Percentiles rank a stretch among this genome's conserved stretches.
Evolutionary conservation across 2,797 vertebrate species (phyloP).

Genomic region (Mus caroli): DNA sequence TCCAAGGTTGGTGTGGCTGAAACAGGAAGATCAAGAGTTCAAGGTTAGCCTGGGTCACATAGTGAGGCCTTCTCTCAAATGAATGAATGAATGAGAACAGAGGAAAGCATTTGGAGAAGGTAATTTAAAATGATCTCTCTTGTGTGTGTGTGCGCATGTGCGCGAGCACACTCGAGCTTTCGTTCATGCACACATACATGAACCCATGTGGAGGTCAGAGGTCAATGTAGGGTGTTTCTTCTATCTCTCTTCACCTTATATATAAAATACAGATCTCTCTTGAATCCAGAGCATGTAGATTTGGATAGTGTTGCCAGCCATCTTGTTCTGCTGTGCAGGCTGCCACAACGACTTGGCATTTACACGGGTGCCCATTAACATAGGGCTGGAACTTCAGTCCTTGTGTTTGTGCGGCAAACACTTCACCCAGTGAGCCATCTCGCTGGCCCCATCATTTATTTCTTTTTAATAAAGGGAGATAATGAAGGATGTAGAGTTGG

Average conservation of each 20-base stretch:
- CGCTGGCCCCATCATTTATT: background rate
- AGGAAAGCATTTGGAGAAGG: constrained; percentile 1
- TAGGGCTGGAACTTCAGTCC: background rate
- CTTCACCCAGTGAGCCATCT: background rate
- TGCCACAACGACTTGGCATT: background rate
- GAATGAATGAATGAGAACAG: background rate
- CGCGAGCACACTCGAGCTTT: background rate
- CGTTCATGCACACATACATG: background rate
- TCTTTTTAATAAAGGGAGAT: constrained; percentile 27
- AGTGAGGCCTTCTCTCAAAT: background rate
- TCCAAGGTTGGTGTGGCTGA: background rate
- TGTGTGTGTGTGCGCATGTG: background rate
- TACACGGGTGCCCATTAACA: background rate
- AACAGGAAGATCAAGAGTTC: background rate
- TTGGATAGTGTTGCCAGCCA: background rate
- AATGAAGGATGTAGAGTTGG: rapidly evolving
- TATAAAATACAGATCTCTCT: background rate
- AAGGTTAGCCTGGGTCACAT: background rate
- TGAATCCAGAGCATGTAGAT: background rate
- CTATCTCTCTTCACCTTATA: background rate
- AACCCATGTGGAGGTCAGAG: background rate
- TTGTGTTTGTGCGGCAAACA: too few species aligned
- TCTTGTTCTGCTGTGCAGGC: background rate
- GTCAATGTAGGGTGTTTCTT: background rate
- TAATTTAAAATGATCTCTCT: background rate